Evolutionary conservation across 1,140 invertebrate genomes (phyloP).

Genomic region (Zaprionus inermis): DNA sequence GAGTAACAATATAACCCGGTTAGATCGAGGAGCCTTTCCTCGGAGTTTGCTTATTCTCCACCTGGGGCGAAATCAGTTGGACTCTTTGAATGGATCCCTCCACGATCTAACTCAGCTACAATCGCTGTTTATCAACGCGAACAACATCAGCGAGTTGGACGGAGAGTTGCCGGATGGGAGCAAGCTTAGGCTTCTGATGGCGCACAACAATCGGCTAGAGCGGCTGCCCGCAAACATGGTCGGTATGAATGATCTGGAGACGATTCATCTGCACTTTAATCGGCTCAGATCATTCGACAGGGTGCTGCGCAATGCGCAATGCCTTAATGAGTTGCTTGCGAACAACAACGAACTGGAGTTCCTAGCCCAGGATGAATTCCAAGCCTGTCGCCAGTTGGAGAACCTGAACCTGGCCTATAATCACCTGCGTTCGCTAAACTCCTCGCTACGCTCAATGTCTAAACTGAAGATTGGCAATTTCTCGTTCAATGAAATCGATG

Average conservation of each 20-base stretch:
- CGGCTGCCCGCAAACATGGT: conserved; percentile 89
- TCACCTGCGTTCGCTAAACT: conserved; percentile 88
- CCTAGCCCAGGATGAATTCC: conserved; percentile 90
- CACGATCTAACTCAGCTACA: conserved; percentile 88
- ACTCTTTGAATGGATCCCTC: conserved; percentile 89
- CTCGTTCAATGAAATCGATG: conserved; percentile 89
- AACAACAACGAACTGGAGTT: conserved; percentile 90
- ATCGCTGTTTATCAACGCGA: conserved; percentile 91
- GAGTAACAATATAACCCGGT: conserved; percentile 88
- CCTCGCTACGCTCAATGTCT: conserved; percentile 89
- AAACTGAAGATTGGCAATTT: conserved; percentile 89
- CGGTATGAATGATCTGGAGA: conserved; percentile 87
- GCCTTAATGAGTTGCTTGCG: conserved; percentile 88
- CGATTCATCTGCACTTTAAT: conserved; percentile 89
- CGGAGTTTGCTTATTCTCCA: conserved; percentile 88
- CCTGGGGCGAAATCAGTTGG: conserved; percentile 89
- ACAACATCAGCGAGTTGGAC: conserved; percentile 89
- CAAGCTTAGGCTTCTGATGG: conserved; percentile 88
- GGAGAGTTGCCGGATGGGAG: conserved; percentile 89
- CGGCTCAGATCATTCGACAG: conserved; percentile 88
- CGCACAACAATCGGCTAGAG: conserved; percentile 89
- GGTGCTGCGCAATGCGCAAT: conserved; percentile 87
- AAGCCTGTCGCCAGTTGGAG: conserved; percentile 87
- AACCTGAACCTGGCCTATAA: conserved; percentile 89
- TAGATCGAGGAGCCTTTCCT: conserved; percentile 88